A percentile compares a stretch with the other conserved stretches of the same genome.
These are phyloP conservation scores for Samia ricini DNA, from an alignment of 1,140 invertebrate genomes.

Conservation along the genomic window DNA sequence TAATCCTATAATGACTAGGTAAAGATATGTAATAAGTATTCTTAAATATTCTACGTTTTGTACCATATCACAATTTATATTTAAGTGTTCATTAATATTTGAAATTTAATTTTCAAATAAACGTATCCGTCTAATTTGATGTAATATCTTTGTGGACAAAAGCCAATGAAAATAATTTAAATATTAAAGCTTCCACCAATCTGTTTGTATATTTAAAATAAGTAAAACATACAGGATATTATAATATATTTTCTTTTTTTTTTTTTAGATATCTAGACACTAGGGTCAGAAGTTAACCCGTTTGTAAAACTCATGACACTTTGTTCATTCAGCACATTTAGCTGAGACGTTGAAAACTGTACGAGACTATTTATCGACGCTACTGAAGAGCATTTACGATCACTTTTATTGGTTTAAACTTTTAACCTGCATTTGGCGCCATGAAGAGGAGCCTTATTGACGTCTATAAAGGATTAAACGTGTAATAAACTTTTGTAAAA, in stretches of 20 bases:
- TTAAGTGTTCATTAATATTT: no score
- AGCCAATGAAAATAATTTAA: no score
- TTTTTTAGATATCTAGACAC: background rate
- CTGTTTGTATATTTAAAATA: no score
- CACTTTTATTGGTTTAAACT: slow-evolving; percentile 16
- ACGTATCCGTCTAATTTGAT: no score
- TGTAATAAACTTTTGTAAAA: background rate
- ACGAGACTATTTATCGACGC: slow-evolving; percentile 13
- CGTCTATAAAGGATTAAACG: background rate
- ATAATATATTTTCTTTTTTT: background rate
- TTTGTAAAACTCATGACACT: slow-evolving; percentile 1
- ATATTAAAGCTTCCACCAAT: no score
- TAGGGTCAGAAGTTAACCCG: background rate
- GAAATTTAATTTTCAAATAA: no score
- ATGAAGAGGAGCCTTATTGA: background rate
- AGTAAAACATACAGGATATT: background rate
- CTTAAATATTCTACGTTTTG: no score
- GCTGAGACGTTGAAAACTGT: slow-evolving; percentile 17
- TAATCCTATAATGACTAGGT: no score
- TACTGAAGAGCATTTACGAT: slow-evolving; percentile 14
- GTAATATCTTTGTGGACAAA: no score
- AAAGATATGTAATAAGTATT: no score
- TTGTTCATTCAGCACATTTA: slow-evolving; percentile 17
- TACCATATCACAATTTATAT: no score
- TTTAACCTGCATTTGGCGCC: slow-evolving; percentile 6